phyloP scores from a whole-genome alignment of 1,140 invertebrate species.

The Nymphalis io region DNA sequence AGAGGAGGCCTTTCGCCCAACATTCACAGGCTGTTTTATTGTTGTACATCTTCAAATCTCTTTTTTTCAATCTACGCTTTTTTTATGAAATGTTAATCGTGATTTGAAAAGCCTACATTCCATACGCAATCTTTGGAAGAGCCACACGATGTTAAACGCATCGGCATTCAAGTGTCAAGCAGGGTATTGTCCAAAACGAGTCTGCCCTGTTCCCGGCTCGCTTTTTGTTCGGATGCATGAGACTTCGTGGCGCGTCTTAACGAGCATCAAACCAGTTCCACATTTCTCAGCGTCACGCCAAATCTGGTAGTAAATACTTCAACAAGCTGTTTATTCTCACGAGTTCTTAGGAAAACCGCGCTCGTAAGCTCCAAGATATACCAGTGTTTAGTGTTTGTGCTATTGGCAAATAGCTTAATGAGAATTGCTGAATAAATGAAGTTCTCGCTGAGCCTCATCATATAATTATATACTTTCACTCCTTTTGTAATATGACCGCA shows the following conservation, averaged over 20 bases:
- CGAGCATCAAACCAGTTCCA: slow-evolving; percentile 76
- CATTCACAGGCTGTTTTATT: no score
- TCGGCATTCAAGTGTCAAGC: slow-evolving; percentile 71
- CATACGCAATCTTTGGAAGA: slow-evolving; percentile 40
- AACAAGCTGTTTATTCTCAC: slow-evolving; percentile 60
- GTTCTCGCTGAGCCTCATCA: slow-evolving; percentile 25
- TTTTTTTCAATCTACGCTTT: neutral
- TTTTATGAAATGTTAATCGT: slow-evolving; percentile 29
- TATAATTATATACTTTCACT: slow-evolving; percentile 68
- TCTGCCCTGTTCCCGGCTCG: slow-evolving; percentile 56
- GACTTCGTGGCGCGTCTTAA: slow-evolving; percentile 73
- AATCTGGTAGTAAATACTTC: slow-evolving; percentile 73
- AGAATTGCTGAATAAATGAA: slow-evolving; percentile 41
- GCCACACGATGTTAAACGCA: slow-evolving; percentile 59
- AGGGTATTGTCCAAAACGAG: slow-evolving; percentile 74
- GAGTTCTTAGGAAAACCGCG: slow-evolving; percentile 32
- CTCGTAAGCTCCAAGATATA: slow-evolving; percentile 10
- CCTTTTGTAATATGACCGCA: slow-evolving; percentile 53
- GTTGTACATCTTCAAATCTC: neutral
- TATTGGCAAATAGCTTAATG: slow-evolving; percentile 29
- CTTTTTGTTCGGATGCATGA: slow-evolving; percentile 75
- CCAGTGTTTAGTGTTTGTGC: no score
- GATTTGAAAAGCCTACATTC: slow-evolving; percentile 43
- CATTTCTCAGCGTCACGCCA: slow-evolving; percentile 70
- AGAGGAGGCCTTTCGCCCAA: no score